A percentile compares a stretch with the other conserved stretches of the same genome.
These are phyloP conservation scores for Diarsia rubi DNA, from an alignment of 2,888 invertebrate genomes.

Conservation along the genomic window DNA sequence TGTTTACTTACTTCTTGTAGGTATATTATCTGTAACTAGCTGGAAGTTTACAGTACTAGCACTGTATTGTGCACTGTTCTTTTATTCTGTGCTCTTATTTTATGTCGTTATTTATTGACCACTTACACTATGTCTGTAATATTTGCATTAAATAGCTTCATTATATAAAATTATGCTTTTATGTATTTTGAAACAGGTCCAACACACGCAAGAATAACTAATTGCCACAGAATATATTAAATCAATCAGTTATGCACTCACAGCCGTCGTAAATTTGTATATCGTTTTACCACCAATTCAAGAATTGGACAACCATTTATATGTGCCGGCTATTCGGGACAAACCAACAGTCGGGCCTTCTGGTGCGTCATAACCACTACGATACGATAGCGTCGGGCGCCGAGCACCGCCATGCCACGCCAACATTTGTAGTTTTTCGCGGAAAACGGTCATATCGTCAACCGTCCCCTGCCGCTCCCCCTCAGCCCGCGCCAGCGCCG, in stretches of 20 bases:
- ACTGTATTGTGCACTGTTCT: slow-evolving; percentile 19
- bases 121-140: not conserved
- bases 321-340: slow-evolving; percentile 73
- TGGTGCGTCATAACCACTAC: slow-evolving; percentile 83
- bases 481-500: slow-evolving; percentile 76
- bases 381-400: slow-evolving; percentile 78
- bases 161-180: slow-evolving; percentile 36
- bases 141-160: slow-evolving; percentile 11
- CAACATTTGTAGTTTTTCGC: slow-evolving; percentile 87
- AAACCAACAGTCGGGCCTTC: slow-evolving; percentile 82
- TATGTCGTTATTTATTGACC: slow-evolving; percentile 5
- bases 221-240: slow-evolving; percentile 39
- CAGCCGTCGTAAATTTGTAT: slow-evolving; percentile 73
- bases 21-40: slow-evolving; percentile 39
- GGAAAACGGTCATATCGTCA: slow-evolving; percentile 88
- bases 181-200: slow-evolving; percentile 58
- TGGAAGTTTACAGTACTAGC: slow-evolving; percentile 24
- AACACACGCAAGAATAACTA: slow-evolving; percentile 72
- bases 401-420: slow-evolving; percentile 76
- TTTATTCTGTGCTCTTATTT: slow-evolving; percentile 24
- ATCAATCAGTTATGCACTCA: slow-evolving; percentile 71
- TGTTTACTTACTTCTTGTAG: slow-evolving; percentile 52
- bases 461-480: slow-evolving; percentile 69
- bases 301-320: slow-evolving; percentile 62
- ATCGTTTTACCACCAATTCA: slow-evolving; percentile 64